These are phyloP conservation scores for Lamellibrachia columna DNA, from an alignment of 2,888 invertebrate genomes.

Conservation along the genomic window DNA sequence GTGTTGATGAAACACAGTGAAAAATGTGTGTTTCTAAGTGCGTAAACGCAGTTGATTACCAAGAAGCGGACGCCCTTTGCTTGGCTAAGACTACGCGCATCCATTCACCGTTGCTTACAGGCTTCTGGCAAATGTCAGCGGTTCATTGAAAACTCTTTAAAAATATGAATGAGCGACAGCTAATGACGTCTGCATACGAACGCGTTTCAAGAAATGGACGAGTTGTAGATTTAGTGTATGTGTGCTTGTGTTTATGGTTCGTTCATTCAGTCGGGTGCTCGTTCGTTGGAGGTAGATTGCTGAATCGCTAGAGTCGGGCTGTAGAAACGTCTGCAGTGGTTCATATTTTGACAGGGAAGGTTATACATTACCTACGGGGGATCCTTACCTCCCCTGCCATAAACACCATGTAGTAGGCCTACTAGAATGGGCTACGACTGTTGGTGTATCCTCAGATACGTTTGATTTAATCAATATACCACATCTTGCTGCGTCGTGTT, in stretches of 20 bases:
- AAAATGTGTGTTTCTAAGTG: not conserved
- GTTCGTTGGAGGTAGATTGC: not conserved
- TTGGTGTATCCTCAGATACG: too few species aligned
- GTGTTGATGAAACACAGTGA: not conserved
- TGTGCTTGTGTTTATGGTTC: not conserved
- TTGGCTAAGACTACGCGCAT: not conserved
- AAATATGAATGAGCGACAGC: not conserved
- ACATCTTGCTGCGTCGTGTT: too few species aligned
- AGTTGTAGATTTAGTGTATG: not conserved
- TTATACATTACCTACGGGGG: too few species aligned
- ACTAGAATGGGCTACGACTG: too few species aligned
- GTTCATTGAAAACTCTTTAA: not conserved
- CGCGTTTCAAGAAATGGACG: not conserved
- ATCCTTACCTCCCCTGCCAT: not conserved
- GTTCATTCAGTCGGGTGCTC: not conserved
- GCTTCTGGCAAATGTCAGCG: conserved; percentile 1
- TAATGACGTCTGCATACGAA: not conserved
- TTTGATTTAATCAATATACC: too few species aligned
- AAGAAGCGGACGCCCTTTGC: not conserved
- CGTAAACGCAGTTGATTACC: not conserved
- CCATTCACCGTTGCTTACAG: not conserved
- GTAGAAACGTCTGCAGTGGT: not conserved
- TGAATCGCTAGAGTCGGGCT: not conserved
- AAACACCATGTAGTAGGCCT: not conserved
- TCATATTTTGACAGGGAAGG: too few species aligned